A percentile compares a stretch with the other conserved stretches of the same genome.
Conservation (phyloP, 2,113 vertebrate genomes). For the Heptranchias perlo region DNA sequence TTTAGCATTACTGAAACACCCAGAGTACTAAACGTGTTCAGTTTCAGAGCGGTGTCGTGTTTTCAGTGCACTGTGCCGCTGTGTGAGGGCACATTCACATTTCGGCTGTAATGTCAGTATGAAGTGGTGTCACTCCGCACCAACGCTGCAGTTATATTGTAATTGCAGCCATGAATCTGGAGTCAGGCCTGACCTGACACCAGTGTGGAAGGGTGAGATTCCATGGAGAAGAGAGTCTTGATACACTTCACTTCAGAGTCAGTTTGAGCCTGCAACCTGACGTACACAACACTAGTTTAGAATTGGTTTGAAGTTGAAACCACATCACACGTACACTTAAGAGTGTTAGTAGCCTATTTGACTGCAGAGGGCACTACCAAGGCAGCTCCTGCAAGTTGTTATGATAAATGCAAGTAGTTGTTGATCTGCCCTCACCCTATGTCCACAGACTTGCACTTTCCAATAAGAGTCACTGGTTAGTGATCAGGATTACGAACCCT, state of each 20-base stretch:
- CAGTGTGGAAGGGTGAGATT: not conserved
- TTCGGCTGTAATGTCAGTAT: not conserved
- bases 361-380: too few relatives aligned
- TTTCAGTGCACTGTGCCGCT: not conserved
- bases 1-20: not conserved
- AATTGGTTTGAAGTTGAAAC: not conserved
- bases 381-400: too few relatives aligned
- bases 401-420: too few relatives aligned
- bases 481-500: too few relatives aligned
- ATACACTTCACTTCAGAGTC: not conserved
- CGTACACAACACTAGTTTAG: not conserved
- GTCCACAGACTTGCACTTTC: too few relatives aligned
- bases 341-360: too few relatives aligned
- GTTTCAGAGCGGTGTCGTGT: not conserved
- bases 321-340: too few relatives aligned
- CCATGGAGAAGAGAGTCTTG: not conserved
- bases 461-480: too few relatives aligned
- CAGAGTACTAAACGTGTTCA: not conserved
- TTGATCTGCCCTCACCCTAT: too few relatives aligned
- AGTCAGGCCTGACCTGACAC: not conserved
- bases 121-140: not conserved
- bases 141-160: too few relatives aligned
- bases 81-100: not conserved
- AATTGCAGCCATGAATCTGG: not conserved
- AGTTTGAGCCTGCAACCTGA: not conserved